Base-by-base conservation (phyloP, 1,140 invertebrate species). In the Pseudomyrmex concolor region DNA sequence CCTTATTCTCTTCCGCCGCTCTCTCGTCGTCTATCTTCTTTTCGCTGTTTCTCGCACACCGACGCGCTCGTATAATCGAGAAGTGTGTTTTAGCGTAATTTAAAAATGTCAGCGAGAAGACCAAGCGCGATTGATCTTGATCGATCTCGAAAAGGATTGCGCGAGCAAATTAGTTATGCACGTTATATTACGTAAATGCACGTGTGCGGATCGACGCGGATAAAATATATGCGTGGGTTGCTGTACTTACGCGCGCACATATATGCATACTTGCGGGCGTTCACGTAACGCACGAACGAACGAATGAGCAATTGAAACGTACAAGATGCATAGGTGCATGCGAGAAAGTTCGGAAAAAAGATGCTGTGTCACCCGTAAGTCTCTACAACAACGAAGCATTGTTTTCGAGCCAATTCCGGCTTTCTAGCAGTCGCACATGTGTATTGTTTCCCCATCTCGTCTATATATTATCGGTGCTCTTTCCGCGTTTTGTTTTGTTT, bases 271-370 rank as follows among this genome's bases (percentile, higher is more conserved):
- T 51, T 34, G 34, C 34, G 34, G 34, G 34, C 34, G 10, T n/a
- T 17, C 13, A 48, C 51, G 51, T 51, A 51, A 59, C 25, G 15
- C 15, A 7, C 22, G 22, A 55, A 77, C n/a, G 22, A 25, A 25
- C 25, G 25, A 25, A 25, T 3, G 25, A 25, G 17, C 12, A 55
- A 4, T 19, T 19, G 5, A 59, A 60, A n/a, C 15, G n/a, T 48
- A 22, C 43, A 13, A 13, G 10, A 62, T 70, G 15, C 55, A 48
- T 50, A 34, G 60, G 45, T 7, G 19, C 55, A 22, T 59, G 68
- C 59, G 51, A 71, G 76, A 71, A 80, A 80, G 76, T 43, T 50
- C 60, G 76, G 76, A 48, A 80, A 80, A 67, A 71, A 76, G 19
- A 70, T 50, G 66, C 66, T 80, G 70, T 80, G 66, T 80, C 76